A percentile compares a stretch with the other conserved stretches of the same genome.
These are phyloP conservation scores for Myanophis thanlyinensis DNA, from an alignment of 2,113 vertebrate species.

Conservation along the genomic window DNA sequence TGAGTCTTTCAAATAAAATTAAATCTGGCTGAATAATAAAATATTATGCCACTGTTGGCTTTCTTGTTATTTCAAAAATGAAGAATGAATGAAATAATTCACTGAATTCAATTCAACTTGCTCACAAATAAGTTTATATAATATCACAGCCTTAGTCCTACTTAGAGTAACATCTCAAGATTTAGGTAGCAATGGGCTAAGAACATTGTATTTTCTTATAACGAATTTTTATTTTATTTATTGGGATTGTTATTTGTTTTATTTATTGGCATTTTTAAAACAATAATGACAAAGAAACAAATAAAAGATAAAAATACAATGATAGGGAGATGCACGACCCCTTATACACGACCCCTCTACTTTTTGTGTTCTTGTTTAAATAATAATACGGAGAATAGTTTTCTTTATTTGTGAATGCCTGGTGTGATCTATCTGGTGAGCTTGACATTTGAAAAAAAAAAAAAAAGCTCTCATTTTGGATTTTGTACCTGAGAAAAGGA, in stretches of 20 bases:
- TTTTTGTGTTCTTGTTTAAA: not conserved
- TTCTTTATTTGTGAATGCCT: not conserved
- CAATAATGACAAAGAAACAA: too few species aligned
- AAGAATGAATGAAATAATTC: not conserved
- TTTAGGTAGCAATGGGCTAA: not conserved
- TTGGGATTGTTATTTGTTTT: too few species aligned
- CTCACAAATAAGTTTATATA: not conserved
- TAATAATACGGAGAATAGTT: too few species aligned
- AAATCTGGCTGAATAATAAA: not conserved
- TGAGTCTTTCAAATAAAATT: conserved; percentile 7
- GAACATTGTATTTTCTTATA: too few species aligned
- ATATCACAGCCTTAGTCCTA: not conserved
- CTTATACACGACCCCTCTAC: too few species aligned
- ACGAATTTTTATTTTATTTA: too few species aligned
- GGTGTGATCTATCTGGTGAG: not conserved
- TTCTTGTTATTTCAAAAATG: not conserved
- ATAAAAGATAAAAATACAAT: too few species aligned
- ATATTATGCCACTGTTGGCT: not conserved
- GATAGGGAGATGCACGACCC: too few species aligned
- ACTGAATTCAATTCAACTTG: not conserved
- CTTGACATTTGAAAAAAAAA: not conserved
- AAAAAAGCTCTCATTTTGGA: not conserved
- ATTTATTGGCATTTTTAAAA: too few species aligned
- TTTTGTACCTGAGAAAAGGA: not conserved
- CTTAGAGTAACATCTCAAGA: not conserved